A percentile compares a stretch with the other conserved stretches of the same genome.
phyloP scores from a whole-genome alignment of 2,888 invertebrate species.

The Acholoe squamosa region DNA sequence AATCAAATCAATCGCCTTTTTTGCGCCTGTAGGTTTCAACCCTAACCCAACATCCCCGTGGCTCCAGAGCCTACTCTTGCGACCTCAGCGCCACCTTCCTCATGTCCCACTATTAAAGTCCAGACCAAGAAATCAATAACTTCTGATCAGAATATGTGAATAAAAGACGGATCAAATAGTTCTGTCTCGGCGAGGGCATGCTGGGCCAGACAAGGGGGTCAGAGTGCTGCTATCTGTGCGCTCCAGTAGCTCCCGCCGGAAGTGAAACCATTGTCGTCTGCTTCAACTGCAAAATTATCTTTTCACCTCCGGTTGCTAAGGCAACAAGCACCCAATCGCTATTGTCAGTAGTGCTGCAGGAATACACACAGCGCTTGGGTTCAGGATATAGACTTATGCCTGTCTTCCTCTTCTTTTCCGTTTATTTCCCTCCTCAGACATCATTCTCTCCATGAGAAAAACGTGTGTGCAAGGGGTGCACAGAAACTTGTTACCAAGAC shows the following conservation, averaged over 20 bases:
- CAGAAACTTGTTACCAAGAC: no score
- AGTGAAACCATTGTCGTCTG: slow-evolving; percentile 26
- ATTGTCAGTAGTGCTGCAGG: neutral
- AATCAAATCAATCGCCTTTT: no score
- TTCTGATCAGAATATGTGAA: slow-evolving; percentile 6
- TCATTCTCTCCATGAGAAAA: no score
- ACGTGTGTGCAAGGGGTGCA: no score
- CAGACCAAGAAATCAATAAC: slow-evolving; percentile 7
- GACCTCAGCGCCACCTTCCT: no score
- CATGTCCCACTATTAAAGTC: no score
- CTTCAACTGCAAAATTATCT: neutral
- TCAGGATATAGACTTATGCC: neutral
- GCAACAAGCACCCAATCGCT: neutral
- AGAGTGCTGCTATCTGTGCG: neutral
- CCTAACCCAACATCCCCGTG: no score
- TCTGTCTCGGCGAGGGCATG: neutral
- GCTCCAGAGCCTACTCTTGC: no score
- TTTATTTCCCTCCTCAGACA: no score
- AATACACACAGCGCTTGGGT: neutral
- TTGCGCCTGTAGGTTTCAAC: no score
- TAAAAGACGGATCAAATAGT: slow-evolving; percentile 30
- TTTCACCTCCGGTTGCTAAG: slow-evolving; percentile 30
- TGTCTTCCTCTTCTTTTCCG: no score
- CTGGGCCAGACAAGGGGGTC: neutral
- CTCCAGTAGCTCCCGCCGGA: slow-evolving; percentile 38